Evolutionary conservation across 2,888 invertebrate species (phyloP).

Genomic region (Entomobrya multifasciata): DNA sequence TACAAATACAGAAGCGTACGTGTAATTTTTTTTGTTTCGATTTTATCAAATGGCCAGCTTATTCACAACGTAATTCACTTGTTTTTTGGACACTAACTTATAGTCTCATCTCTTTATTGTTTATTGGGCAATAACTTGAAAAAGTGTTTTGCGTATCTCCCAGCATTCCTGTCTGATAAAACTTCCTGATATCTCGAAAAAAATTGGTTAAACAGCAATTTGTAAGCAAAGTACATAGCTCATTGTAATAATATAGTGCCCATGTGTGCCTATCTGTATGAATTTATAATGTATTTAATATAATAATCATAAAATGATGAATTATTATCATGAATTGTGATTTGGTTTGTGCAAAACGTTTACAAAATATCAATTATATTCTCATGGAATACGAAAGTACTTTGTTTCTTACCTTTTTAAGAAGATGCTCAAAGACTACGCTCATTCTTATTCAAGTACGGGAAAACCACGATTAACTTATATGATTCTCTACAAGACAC

Average conservation of each 20-base stretch:
- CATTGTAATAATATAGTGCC: too few relatives aligned
- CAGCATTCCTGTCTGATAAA: constrained; percentile 23
- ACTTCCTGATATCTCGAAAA: constrained; percentile 42
- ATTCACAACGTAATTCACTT: background rate
- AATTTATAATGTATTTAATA: constrained; percentile 8
- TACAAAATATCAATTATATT: background rate
- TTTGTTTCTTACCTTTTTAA: constrained; percentile 28
- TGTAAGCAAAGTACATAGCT: constrained; percentile 35
- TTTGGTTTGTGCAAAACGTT: background rate
- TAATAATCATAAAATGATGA: constrained; percentile 39
- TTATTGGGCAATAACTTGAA: constrained; percentile 14
- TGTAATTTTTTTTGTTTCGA: too few relatives aligned
- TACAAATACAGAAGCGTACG: too few relatives aligned
- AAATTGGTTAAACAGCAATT: constrained; percentile 40
- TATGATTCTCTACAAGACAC: constrained; percentile 23
- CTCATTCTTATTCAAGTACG: background rate
- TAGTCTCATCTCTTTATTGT: background rate
- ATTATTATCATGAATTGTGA: constrained; percentile 36
- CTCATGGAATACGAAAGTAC: constrained; percentile 41
- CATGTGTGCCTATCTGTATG: background rate
- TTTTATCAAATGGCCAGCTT: too few relatives aligned
- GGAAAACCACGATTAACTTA: constrained; percentile 3
- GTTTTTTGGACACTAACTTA: background rate
- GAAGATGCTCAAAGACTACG: background rate
- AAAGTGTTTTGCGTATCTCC: constrained; percentile 13